Base-by-base conservation (phyloP, 2,888 invertebrate species). In the Lasioglossum pauxillum region DNA sequence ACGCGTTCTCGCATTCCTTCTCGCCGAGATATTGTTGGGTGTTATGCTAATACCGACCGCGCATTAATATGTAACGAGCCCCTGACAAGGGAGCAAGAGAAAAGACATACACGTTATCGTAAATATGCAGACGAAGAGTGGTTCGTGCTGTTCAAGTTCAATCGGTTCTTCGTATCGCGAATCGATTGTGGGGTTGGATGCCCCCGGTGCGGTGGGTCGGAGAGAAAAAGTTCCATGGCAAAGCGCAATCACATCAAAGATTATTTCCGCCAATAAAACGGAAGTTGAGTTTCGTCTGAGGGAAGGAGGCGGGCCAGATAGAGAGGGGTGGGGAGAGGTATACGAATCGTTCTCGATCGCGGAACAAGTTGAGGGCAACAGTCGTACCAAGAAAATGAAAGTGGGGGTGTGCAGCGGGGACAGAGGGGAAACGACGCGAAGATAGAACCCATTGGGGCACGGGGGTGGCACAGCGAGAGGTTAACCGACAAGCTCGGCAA, bases 181-280 rank as follows among this genome's bases (percentile, higher is more conserved):
- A 87, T 91, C 91, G 91, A 91, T 91, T 85, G 86, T 27, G 73
- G 31, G 82, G 38, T 80, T 71, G 78, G 49, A 75, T 75, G 53
- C 78, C 78, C 79, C 31, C 78, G 73, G 41, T 75, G 35, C 78
- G 73, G 41, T 75, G 35, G 46, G 64, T 41, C 78, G 85, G 86
- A 76, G 83, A 85, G 86, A 88, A 90, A 91, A 91, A 90, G 88
- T 90, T 89, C 88, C 82, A 88, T 86, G 91, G 90, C 89, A 91
- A 92, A 89, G 89, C 92, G 92, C 92, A 94, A 94, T 94, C 94
- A 91, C 92, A 94, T 94, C 93, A 93, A 93, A 92, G 94, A 94
- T 95, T 94, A 94, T 94, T 95, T 94, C 94, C 94, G 94, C 91
- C 94, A 94, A 94, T 94, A 94, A 94, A 94, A 91, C 92, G 92